Percentiles rank a stretch among this genome's conserved stretches.
phyloP scores from a whole-genome alignment of 2,797 vertebrate genomes.

The Poeciliopsis paucimaculata region DNA sequence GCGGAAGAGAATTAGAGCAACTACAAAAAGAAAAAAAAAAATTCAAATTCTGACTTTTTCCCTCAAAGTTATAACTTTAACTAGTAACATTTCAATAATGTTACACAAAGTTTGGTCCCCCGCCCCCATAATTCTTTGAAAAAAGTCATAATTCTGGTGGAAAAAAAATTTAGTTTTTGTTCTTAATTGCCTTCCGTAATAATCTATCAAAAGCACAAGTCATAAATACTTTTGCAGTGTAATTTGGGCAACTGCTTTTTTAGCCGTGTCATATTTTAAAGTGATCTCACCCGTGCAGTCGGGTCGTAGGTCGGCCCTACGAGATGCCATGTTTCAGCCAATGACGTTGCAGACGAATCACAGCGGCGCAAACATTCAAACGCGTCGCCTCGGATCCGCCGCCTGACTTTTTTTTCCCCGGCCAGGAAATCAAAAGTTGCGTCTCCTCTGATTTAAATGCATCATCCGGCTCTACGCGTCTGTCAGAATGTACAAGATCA shows the following conservation, averaged over 20 bases:
- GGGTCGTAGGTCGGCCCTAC: conserved; percentile 45
- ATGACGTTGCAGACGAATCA: conserved; percentile 52
- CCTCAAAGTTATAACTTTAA: no score
- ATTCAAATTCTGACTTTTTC: no score
- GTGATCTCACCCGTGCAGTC: conserved; percentile 44
- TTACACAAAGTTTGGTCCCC: no score
- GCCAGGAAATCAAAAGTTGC: conserved; percentile 60
- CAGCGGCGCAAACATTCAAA: conserved; percentile 53
- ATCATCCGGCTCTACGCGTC: conserved; percentile 14
- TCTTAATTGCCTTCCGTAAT: neutral
- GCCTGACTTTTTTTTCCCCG: conserved; percentile 33
- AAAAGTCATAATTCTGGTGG: no score
- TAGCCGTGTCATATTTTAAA: conserved; percentile 14
- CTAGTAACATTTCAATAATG: no score
- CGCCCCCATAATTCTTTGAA: no score
- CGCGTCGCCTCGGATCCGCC: conserved; percentile 48
- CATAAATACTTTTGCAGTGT: conserved; percentile 5
- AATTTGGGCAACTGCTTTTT: neutral
- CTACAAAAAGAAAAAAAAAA: no score
- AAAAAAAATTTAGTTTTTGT: no score
- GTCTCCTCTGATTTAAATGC: conserved; percentile 46
- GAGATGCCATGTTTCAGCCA: conserved; percentile 58
- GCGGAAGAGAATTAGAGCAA: no score
- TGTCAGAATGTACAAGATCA: conserved; percentile 35
- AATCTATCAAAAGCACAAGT: neutral